These are phyloP conservation scores for Toxonevra muliebris DNA, from an alignment of 2,888 invertebrate genomes.

Conservation along the genomic window DNA sequence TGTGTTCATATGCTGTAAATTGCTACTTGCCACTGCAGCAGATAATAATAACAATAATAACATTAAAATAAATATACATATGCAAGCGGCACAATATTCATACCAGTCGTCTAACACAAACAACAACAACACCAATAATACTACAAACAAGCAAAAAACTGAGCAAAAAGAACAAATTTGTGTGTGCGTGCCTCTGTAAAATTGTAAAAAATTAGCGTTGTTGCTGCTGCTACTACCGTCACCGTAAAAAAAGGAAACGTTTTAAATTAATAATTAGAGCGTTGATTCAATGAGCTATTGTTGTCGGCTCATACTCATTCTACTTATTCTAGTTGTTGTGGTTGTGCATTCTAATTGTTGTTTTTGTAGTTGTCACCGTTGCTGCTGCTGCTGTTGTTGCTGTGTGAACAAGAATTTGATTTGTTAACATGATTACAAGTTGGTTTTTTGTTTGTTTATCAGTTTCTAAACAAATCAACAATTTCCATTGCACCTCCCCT, in stretches of 20 bases:
- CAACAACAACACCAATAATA: slow-evolving; percentile 28
- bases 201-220: neutral
- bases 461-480: too few relatives aligned
- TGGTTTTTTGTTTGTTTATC: slow-evolving; percentile 33
- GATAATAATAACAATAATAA: slow-evolving; percentile 42
- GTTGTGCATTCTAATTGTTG: slow-evolving; percentile 34
- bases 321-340: slow-evolving; percentile 28
- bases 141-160: slow-evolving; percentile 23
- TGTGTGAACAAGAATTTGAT: slow-evolving; percentile 65
- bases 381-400: slow-evolving; percentile 45
- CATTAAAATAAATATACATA: slow-evolving; percentile 11
- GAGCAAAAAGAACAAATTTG: slow-evolving; percentile 27
- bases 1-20: slow-evolving; percentile 52
- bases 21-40: slow-evolving; percentile 42
- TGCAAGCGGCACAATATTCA: neutral
- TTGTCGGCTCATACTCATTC: slow-evolving; percentile 11
- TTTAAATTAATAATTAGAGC: slow-evolving; percentile 33
- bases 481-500: too few relatives aligned
- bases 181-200: slow-evolving; percentile 9
- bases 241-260: slow-evolving; percentile 11
- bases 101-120: neutral
- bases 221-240: too few relatives aligned
- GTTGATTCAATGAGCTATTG: slow-evolving; percentile 9
- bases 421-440: slow-evolving; percentile 63
- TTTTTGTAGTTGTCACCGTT: slow-evolving; percentile 34